Evolutionary conservation across 2,113 vertebrate species (phyloP).

Genomic region (Salvelinus alpinus): DNA sequence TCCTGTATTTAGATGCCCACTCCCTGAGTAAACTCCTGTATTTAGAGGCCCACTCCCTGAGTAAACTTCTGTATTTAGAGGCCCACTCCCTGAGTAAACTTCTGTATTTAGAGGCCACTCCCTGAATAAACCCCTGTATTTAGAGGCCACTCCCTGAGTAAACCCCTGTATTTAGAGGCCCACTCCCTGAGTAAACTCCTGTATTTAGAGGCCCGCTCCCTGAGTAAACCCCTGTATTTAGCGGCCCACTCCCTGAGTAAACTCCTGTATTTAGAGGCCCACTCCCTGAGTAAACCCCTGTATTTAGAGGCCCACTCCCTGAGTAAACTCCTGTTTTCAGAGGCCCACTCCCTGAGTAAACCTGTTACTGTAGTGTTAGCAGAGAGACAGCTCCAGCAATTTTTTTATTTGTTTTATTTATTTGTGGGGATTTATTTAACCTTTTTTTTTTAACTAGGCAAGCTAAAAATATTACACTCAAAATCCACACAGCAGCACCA

Average conservation of each 20-base stretch:
- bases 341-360: conserved; percentile 8
- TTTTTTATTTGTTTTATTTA: too few relatives aligned
- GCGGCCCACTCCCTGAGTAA: conserved; percentile 7
- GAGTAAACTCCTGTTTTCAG: background rate
- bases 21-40: conserved; percentile 11
- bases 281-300: conserved; percentile 6
- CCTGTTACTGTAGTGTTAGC: background rate
- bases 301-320: conserved; percentile 9
- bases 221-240: background rate
- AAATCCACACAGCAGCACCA: conserved; percentile 12
- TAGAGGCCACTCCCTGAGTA: conserved; percentile 14
- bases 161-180: background rate
- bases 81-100: conserved; percentile 12
- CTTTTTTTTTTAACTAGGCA: too few relatives aligned
- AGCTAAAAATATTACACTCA: background rate
- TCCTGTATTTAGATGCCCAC: too few relatives aligned
- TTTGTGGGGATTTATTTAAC: too few relatives aligned
- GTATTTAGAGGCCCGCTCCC: conserved; percentile 14
- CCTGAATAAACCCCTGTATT: conserved; percentile 15
- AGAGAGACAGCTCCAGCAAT: too few relatives aligned
- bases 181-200: conserved; percentile 13
- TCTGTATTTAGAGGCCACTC: too few relatives aligned
- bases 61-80: conserved; percentile 16
- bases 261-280: conserved; percentile 5
- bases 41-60: conserved; percentile 7